Evolutionary conservation across 2,113 vertebrate species (phyloP), one percentile per base, ranked within the genome.

Genomic region (Carassius carassius): DNA sequence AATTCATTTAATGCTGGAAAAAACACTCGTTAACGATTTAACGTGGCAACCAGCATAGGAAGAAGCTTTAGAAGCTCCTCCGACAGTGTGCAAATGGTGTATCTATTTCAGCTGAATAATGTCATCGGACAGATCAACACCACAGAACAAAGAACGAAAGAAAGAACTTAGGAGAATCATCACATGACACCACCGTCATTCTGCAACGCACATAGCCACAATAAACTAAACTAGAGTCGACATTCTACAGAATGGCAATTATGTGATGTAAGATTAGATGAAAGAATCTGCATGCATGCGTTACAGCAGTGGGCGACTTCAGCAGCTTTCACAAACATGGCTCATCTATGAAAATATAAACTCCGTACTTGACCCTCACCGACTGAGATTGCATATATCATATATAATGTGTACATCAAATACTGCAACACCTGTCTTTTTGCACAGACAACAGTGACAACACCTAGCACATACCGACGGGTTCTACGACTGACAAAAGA

Each of bases 381-480:
- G 23, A 75, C 35, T 75, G 67, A 74, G 77, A 87, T 87, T 88
- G 86, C 86, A 88, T 88, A 88, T 85, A 63, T 87, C 35, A 37
- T 85, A 82, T 83, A 88, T 75, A 89, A 78, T 76, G 87, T 65
- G 81, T 81, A 88, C 78, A 85, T 81, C 72, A 58, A 75, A 88
- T 60, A 88, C 80, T 77, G 51, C 77, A 69, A 85, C 75, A 72
- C 78, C 72, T 84, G 81, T 35, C 75, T 83, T 88, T 85, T 73
- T n/a, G 81, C 77, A 69, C 73, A 70, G 35, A 88, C 51, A 70
- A 87, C 65, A 77, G 83, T 3, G 23, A 85, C 86, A 41, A 63
- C 65, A 84, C 74, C 75, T 73, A 87, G 81, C 83, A 86, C 85
- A 86, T 44, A 47, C 67, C 37, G 62, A 89, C 81, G 87, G 76